Base-by-base conservation (phyloP, 2,797 vertebrate genomes). In the Pangasius larnaudii region DNA sequence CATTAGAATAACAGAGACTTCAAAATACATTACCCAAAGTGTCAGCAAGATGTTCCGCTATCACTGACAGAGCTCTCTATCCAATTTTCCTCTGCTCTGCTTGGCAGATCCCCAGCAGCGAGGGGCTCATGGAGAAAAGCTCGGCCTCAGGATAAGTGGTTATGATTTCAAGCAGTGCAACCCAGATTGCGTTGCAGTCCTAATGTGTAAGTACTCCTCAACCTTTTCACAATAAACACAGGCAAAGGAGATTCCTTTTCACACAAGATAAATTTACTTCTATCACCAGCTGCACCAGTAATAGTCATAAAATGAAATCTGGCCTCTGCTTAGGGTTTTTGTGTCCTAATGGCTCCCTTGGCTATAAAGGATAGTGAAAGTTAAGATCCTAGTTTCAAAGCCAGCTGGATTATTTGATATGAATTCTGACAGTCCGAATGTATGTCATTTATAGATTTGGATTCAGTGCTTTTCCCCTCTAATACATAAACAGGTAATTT, bases 1-100 rank as follows among this genome's bases (percentile, higher is more conserved):
- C 87, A 89, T 92, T 90, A 90, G 87, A 89, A 89, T 88, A 92
- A 92, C 88, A 92, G 81, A 93, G 84, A 91, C 87, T 87, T 91
- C 89, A 89, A 86, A 84, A 86, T 87, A 88, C 89, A 89, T 93
- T 91, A 91, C 74, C 80, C 78, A 87, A 89, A 79, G 85, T 91
- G 91, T 90, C 90, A 91, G 90, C 87, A 86, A 86, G 90, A 92
- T 92, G 90, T 90, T 92, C 87, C 79, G 79, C 87, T 89, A 77
- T 81, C 88, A 56, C 78, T 91, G 89, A 90, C 84, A 85, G 71
- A 89, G 77, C 79, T 39, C 89, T 83, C 65, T 81, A 88, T 88
- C 91, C 86, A 77, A 87, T 86, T 91, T 89, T 80, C 84, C 84
- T 88, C 51, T 53, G 33, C 82, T 63, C 67, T 75, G 90, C 75